phyloP scores from a whole-genome alignment of 2,113 vertebrate genomes.

The Mobula birostris region DNA sequence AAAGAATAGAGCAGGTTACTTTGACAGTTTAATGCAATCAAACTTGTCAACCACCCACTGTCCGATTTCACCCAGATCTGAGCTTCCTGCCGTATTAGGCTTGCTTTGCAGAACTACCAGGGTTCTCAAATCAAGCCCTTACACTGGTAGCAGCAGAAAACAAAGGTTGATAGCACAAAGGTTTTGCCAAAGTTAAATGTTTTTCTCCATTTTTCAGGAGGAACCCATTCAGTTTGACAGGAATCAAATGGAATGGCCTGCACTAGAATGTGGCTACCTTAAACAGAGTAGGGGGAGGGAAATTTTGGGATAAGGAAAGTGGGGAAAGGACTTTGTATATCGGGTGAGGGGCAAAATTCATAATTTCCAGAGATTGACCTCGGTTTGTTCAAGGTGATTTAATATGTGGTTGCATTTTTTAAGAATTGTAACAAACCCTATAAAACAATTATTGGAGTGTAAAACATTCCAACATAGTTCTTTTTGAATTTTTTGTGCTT shows the following conservation, averaged over 20 bases:
- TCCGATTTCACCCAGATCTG: not conserved
- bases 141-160: not conserved
- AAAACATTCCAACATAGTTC: not conserved
- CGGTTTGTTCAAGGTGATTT: not conserved
- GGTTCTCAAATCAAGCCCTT: not conserved
- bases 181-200: not conserved
- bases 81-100: not conserved
- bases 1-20: not conserved
- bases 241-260: not conserved
- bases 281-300: not conserved
- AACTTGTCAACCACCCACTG: not conserved
- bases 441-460: not conserved
- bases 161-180: too few relatives aligned
- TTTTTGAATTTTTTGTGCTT: not conserved
- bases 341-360: not conserved
- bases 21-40: not conserved
- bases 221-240: too few relatives aligned
- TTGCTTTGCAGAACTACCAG: too few relatives aligned
- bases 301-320: not conserved
- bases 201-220: not conserved
- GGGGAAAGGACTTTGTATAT: not conserved
- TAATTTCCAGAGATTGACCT: not conserved
- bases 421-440: not conserved
- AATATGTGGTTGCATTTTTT: not conserved
- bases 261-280: not conserved